Evolutionary conservation across 2,113 vertebrate genomes (phyloP).

Genomic region (Halichoeres trimaculatus): DNA sequence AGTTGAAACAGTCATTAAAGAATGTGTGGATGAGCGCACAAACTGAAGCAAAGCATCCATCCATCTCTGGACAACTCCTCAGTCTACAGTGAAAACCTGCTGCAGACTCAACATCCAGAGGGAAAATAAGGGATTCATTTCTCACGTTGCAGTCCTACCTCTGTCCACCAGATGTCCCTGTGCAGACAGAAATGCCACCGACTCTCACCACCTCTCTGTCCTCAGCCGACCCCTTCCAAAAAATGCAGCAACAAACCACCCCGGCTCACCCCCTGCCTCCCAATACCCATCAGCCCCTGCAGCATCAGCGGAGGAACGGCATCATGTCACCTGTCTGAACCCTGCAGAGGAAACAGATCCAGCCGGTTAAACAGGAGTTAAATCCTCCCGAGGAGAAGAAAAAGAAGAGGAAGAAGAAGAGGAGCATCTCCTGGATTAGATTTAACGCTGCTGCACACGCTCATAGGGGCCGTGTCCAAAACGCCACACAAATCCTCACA

Average conservation of each 20-base stretch:
- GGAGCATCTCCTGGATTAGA: conserved; percentile 38
- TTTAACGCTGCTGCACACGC: conserved; percentile 18
- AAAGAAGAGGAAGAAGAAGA: neutral
- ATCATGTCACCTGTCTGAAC: conserved; percentile 29
- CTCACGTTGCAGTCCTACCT: conserved; percentile 42
- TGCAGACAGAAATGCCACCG: conserved; percentile 71
- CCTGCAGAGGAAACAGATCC: conserved; percentile 41
- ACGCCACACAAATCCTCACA: conserved; percentile 54
- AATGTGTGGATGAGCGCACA: neutral
- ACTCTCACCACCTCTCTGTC: conserved; percentile 56
- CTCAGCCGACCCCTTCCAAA: conserved; percentile 70
- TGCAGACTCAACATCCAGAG: neutral
- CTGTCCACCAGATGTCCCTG: conserved; percentile 78
- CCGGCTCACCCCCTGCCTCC: neutral
- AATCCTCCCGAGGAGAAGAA: conserved; percentile 39
- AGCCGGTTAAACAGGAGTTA: conserved; percentile 49
- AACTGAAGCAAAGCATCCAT: neutral
- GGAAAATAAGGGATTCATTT: accelerated
- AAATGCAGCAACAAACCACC: conserved; percentile 44
- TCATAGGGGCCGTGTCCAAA: conserved; percentile 45
- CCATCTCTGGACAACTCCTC: neutral
- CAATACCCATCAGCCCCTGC: conserved; percentile 43
- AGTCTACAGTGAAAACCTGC: neutral
- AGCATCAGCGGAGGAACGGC: conserved; percentile 13
- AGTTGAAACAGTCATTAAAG: neutral